phyloP scores from a whole-genome alignment of 2,797 vertebrate species.

The Malacoctenus gilli region DNA sequence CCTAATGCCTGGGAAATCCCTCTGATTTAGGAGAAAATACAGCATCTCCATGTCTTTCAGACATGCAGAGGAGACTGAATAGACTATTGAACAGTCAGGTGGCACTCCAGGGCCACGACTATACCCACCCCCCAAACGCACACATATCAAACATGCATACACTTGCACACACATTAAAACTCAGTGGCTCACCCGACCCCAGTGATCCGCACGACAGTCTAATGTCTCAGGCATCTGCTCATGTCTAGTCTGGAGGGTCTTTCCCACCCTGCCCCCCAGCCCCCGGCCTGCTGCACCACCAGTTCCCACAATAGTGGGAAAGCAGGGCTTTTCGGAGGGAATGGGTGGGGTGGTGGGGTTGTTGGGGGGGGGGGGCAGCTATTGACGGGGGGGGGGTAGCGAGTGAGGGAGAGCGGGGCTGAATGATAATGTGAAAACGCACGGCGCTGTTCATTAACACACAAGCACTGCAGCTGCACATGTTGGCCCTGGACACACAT shows the following conservation, averaged over 20 bases:
- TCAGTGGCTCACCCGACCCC: slow-evolving; percentile 86
- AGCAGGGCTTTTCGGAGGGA: slow-evolving; percentile 84
- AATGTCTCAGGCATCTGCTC: slow-evolving; percentile 99
- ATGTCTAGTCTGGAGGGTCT: slow-evolving; percentile 86
- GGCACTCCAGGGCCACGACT: slow-evolving; percentile 67
- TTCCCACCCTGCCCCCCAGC: slow-evolving; percentile 85
- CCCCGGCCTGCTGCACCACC: slow-evolving; percentile 73
- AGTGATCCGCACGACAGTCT: slow-evolving; percentile 86
- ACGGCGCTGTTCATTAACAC: slow-evolving; percentile 85
- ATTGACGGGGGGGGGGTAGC: slow-evolving; percentile 84
- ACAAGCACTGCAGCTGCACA: slow-evolving; percentile 90
- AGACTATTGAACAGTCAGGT: slow-evolving; percentile 94
- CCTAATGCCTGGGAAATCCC: slow-evolving; percentile 58
- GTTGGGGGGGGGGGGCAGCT: slow-evolving; percentile 72
- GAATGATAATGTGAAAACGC: slow-evolving; percentile 90
- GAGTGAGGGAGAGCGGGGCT: slow-evolving; percentile 70
- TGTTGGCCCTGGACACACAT: slow-evolving; percentile 75
- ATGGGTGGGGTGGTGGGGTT: slow-evolving; percentile 4
- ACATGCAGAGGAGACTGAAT: slow-evolving; percentile 88
- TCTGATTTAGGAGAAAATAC: slow-evolving; percentile 57
- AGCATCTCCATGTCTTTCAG: slow-evolving; percentile 85
- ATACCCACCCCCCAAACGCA: slow-evolving; percentile 38
- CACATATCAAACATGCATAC: slow-evolving; percentile 82
- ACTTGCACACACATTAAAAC: slow-evolving; percentile 85
- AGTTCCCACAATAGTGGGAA: slow-evolving; percentile 92